Base-by-base conservation (phyloP, 1,140 invertebrate genomes). In the Belonocnema kinseyi region DNA sequence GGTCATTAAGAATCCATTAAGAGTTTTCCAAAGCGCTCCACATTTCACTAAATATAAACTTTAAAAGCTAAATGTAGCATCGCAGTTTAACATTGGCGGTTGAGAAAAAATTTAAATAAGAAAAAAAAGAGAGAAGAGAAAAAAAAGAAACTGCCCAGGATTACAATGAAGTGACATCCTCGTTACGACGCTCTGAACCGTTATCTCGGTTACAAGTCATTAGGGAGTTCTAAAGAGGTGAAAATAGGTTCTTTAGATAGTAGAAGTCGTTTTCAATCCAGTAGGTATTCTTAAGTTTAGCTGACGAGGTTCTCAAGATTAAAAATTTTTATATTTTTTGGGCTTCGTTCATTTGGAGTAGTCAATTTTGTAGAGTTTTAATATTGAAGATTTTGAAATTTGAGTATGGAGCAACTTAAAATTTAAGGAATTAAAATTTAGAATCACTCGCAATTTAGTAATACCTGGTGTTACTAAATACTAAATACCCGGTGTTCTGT, bases 1-100 rank as follows among this genome's bases (percentile, higher is more conserved):
- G 58, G 58, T 66, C 58, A 66, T 66, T 66, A 66, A 66, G 58
- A 66, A 66, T 66, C 58, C 58, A 66, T 66, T 66, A 66, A 66
- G 58, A 66, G 58, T 66, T 66, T 66, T 66, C 58, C 58, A 66
- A 33, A 66, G 26, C 13, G 21, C 5, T 66, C 13, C 21, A 33
- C 13, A 19, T 26, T 66, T 26, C 13, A 66, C 26, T 66, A 66
- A 66, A 66, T 66, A 66, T 66, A 66, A 66, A 66, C 58, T 66
- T 66, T 66, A 14, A 66, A 66, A 66, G 58, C 58, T n/a, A 4
- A 54, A 54, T 54, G 53, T 54, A 10, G 2, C 53, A 54, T 54
- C 7, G 7, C 40, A 6, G 58, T 66, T 7, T 33, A 66, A 66
- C 58, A 66, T 66, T 14, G 56, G 10, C 56, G 21, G 12, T 5